Percentiles rank a stretch among this genome's conserved stretches.
These are phyloP conservation scores for Hemichromis elongatus DNA, from an alignment of 2,113 vertebrate species.

Conservation along the genomic window DNA sequence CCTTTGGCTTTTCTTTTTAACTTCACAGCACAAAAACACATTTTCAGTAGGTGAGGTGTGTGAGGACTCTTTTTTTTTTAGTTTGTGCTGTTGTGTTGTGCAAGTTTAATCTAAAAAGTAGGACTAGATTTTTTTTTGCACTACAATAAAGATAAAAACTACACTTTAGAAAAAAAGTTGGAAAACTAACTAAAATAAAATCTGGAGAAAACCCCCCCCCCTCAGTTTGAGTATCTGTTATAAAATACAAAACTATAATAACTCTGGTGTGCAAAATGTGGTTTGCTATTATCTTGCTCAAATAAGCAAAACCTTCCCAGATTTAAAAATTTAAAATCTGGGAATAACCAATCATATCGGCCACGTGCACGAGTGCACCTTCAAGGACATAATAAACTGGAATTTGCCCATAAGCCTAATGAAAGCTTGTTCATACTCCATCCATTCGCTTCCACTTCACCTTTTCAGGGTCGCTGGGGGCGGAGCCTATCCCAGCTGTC, in stretches of 20 bases:
- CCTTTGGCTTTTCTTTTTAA: background rate
- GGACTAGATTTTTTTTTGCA: background rate
- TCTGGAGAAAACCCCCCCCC: too few relatives aligned
- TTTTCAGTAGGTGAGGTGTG: background rate
- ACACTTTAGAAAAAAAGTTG: background rate
- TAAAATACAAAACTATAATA: background rate
- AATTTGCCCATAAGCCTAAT: background rate
- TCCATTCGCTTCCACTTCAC: too few relatives aligned
- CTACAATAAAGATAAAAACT: background rate
- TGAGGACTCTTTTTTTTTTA: background rate
- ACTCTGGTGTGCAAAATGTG: background rate
- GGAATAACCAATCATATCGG: background rate
- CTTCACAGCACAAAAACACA: background rate
- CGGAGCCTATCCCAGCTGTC: too few relatives aligned
- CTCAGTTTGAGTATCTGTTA: too few relatives aligned
- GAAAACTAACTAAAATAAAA: background rate
- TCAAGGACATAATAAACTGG: background rate
- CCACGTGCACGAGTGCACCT: background rate
- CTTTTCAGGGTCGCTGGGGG: too few relatives aligned
- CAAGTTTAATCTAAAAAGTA: background rate
- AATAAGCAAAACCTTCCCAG: background rate
- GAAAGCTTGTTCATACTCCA: background rate
- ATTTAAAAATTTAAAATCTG: background rate
- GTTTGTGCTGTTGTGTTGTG: background rate
- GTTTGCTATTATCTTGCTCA: background rate